phyloP scores from a whole-genome alignment of 2,113 vertebrate genomes.

The Mus spicilegus region DNA sequence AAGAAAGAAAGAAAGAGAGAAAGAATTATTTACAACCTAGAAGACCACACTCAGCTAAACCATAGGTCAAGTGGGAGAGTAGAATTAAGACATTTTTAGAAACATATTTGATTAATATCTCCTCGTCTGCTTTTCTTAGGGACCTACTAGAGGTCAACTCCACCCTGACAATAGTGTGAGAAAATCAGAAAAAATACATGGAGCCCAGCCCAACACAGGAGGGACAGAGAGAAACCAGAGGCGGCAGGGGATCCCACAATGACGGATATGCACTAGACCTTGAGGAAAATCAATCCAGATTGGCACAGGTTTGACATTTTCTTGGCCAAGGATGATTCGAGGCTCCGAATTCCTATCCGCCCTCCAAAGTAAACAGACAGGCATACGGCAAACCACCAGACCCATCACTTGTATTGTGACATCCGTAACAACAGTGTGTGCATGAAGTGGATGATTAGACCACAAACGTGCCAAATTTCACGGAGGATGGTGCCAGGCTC shows the following conservation, averaged over 20 bases:
- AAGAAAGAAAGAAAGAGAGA: too few species aligned
- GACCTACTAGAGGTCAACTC: background rate
- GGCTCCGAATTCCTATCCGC: background rate
- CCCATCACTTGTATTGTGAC: background rate
- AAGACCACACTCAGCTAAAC: background rate
- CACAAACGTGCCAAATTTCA: background rate
- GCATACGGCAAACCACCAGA: background rate
- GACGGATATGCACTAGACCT: background rate
- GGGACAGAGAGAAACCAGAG: background rate
- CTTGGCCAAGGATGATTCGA: background rate
- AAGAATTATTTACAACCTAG: background rate
- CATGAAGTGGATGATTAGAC: background rate
- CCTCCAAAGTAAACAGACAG: background rate
- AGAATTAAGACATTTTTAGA: constrained; percentile 44
- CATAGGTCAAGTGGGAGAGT: background rate
- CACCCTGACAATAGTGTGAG: background rate
- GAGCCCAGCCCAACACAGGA: background rate
- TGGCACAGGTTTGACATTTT: background rate
- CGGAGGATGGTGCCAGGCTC: background rate
- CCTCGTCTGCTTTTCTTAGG: background rate
- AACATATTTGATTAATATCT: constrained; percentile 11
- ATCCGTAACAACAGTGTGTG: background rate
- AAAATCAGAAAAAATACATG: background rate
- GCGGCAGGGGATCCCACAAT: background rate
- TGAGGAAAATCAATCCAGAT: background rate